A percentile compares a stretch with the other conserved stretches of the same genome.
phyloP scores from a whole-genome alignment of 2,888 invertebrate species.

The Caenorhabditis uteleia region DNA sequence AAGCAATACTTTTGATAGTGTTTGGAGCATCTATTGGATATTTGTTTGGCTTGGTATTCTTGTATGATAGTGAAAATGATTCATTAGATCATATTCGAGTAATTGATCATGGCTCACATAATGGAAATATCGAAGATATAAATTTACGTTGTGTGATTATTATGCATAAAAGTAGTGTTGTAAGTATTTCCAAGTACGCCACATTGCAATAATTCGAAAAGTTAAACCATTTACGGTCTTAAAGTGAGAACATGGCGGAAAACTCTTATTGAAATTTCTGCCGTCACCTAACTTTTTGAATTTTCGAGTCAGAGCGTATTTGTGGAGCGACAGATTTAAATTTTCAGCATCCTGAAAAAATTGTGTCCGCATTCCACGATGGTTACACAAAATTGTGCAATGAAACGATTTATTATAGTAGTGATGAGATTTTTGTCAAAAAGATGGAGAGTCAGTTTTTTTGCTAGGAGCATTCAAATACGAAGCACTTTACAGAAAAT shows the following conservation, averaged over 20 bases:
- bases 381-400: conserved; percentile 33
- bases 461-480: background rate
- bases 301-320: no score
- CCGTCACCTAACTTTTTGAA: no score
- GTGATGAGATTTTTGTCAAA: conserved; percentile 13
- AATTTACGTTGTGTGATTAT: conserved; percentile 29
- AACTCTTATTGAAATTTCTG: no score
- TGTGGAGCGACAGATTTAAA: background rate
- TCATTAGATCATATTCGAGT: conserved; percentile 17
- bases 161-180: conserved; percentile 14
- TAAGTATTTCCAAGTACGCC: conserved; percentile 8
- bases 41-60: conserved; percentile 14
- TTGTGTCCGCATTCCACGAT: conserved; percentile 21
- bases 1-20: conserved; percentile 9
- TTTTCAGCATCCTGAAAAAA: conserved; percentile 27
- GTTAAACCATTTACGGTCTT: background rate
- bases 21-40: conserved; percentile 26
- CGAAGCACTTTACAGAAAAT: conserved; percentile 10
- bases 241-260: no score
- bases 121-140: background rate
- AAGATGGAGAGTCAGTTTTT: conserved; percentile 12
- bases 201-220: no score
- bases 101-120: conserved; percentile 1
- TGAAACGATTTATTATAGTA: conserved; percentile 31
- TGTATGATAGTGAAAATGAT: conserved; percentile 20